These are phyloP conservation scores for Papilio protenor DNA, from an alignment of 2,888 invertebrate genomes.

Conservation along the genomic window DNA sequence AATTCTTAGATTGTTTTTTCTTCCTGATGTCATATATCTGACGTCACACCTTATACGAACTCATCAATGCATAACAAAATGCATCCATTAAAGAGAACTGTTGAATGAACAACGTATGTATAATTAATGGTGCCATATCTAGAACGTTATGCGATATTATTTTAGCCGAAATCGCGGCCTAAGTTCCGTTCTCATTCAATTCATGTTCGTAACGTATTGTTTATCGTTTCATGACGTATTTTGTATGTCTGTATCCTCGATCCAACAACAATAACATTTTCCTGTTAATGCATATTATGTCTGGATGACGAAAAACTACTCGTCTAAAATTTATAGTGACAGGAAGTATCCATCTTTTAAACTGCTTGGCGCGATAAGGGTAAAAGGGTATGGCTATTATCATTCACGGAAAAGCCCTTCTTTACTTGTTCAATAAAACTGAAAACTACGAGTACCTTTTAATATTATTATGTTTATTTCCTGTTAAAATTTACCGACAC, in stretches of 20 bases:
- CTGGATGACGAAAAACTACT: not conserved
- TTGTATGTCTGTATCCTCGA: slow-evolving; percentile 4
- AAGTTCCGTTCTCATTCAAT: slow-evolving; percentile 41
- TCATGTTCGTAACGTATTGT: slow-evolving; percentile 36
- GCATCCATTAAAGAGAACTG: slow-evolving; percentile 23
- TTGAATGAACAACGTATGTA: slow-evolving; percentile 30
- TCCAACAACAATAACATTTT: slow-evolving; percentile 24
- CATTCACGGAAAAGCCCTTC: not conserved
- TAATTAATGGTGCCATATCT: slow-evolving; percentile 36
- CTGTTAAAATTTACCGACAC: slow-evolving; percentile 14
- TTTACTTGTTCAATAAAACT: not conserved
- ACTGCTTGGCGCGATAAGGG: not conserved
- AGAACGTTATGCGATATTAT: slow-evolving; percentile 32
- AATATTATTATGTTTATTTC: slow-evolving; percentile 12
- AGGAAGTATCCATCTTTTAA: not conserved
- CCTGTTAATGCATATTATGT: not conserved
- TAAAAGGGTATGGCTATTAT: no score
- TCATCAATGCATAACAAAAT: slow-evolving; percentile 11
- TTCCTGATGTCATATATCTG: not conserved
- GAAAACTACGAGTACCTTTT: no score
- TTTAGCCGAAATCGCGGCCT: slow-evolving; percentile 37
- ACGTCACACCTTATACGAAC: not conserved
- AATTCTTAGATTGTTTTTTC: not conserved
- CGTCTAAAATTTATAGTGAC: not conserved
- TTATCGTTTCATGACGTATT: slow-evolving; percentile 39